Conservation (phyloP, 1,140 invertebrate species). For the Procambarus virginalis region DNA sequence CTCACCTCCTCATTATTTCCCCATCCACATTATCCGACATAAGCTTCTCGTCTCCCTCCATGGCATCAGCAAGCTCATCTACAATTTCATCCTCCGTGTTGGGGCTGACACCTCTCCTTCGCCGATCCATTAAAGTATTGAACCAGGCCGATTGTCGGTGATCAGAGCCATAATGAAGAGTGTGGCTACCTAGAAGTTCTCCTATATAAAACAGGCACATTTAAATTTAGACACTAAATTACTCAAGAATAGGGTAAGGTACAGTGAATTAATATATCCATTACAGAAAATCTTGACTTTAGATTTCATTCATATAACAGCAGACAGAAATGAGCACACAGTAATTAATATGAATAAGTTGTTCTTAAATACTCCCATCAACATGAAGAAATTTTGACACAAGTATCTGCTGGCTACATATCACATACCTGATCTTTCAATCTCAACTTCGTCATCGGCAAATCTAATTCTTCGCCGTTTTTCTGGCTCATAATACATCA, state of each 20-base stretch:
- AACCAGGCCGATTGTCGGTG: slow-evolving; percentile 57
- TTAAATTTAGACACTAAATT: not conserved
- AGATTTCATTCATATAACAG: too few species aligned
- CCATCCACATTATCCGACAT: slow-evolving; percentile 65
- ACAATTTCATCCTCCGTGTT: slow-evolving; percentile 58
- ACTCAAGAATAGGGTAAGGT: not conserved
- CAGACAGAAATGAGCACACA: too few species aligned
- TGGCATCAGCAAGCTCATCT: slow-evolving; percentile 61
- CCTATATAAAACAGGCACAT: not conserved
- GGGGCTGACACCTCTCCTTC: slow-evolving; percentile 39
- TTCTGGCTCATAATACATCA: slow-evolving; percentile 21
- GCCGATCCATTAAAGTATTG: slow-evolving; percentile 57
- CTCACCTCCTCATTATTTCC: slow-evolving; percentile 64
- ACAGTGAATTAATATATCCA: too few species aligned
- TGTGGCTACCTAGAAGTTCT: slow-evolving; percentile 35
- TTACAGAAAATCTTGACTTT: too few species aligned
- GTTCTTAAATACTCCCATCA: too few species aligned
- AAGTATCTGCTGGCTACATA: not conserved
- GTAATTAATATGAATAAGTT: too few species aligned
- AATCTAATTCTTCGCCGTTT: slow-evolving; percentile 12
- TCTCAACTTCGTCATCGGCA: not conserved
- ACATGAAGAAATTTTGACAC: too few species aligned
- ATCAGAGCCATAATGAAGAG: slow-evolving; percentile 22
- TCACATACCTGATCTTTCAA: slow-evolving; percentile 2
- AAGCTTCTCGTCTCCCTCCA: slow-evolving; percentile 62